phyloP scores from a whole-genome alignment of 2,888 invertebrate species.

The Deilephila elpenor region DNA sequence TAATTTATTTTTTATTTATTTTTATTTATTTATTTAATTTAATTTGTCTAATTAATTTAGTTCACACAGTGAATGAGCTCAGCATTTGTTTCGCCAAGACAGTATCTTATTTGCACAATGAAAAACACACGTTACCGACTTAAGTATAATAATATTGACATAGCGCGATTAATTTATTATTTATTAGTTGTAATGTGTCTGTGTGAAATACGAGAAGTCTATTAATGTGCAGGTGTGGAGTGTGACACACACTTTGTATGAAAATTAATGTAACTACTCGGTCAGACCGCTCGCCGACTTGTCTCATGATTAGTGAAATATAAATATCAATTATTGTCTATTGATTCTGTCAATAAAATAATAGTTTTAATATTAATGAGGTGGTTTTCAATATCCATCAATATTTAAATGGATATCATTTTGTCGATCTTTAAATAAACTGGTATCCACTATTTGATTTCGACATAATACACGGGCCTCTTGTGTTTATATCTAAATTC shows the following conservation, averaged over 20 bases:
- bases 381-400: conserved; percentile 25
- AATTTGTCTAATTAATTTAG: conserved; percentile 54
- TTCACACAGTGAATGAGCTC: conserved; percentile 52
- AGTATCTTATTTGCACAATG: conserved; percentile 5
- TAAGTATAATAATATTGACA: conserved; percentile 28
- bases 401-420: conserved; percentile 26
- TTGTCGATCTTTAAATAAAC: conserved; percentile 25
- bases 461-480: conserved; percentile 7
- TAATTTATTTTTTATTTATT: no score
- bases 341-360: conserved; percentile 33
- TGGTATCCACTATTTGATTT: neutral
- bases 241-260: conserved; percentile 38
- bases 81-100: conserved; percentile 33
- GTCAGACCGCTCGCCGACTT: conserved; percentile 51
- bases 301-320: conserved; percentile 40
- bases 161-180: conserved; percentile 33
- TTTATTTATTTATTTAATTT: no score
- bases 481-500: neutral
- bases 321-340: conserved; percentile 34
- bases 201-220: conserved; percentile 46
- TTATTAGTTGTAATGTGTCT: conserved; percentile 26
- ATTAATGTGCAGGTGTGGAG: conserved; percentile 44
- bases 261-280: conserved; percentile 43
- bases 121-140: conserved; percentile 4
- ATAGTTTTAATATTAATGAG: conserved; percentile 29